phyloP scores from a whole-genome alignment of 2,888 invertebrate species.

The Drosophila kokeensis region DNA sequence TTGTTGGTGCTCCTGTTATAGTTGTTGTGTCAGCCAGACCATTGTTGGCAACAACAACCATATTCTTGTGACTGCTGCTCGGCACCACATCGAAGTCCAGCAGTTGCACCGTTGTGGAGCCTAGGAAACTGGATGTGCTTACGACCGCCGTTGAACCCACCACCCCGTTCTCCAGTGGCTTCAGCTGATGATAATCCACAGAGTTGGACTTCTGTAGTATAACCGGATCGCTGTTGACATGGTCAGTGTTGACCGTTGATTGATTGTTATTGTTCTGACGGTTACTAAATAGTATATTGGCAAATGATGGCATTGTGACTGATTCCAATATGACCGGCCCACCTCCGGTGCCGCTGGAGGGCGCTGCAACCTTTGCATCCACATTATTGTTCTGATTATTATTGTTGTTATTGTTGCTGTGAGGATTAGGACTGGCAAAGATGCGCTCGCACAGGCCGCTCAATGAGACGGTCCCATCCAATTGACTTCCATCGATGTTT shows the following conservation, averaged over 20 bases:
- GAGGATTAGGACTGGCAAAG: constrained; percentile 68
- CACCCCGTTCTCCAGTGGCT: constrained; percentile 47
- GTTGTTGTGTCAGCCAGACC: constrained; percentile 44
- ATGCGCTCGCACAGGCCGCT: constrained; percentile 75
- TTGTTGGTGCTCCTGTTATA: constrained; percentile 39
- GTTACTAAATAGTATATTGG: constrained; percentile 66
- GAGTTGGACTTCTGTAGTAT: constrained; percentile 37
- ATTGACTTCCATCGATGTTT: constrained; percentile 61
- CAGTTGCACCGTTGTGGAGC: constrained; percentile 60
- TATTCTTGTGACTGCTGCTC: constrained; percentile 42
- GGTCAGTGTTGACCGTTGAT: constrained; percentile 21
- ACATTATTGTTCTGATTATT: constrained; percentile 46
- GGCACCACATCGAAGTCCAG: constrained; percentile 63
- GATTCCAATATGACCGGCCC: constrained; percentile 62
- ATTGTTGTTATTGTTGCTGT: constrained; percentile 50
- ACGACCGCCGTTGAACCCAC: constrained; percentile 22
- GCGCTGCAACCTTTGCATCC: constrained; percentile 44
- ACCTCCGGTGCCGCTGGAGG: constrained; percentile 17
- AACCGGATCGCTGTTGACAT: constrained; percentile 30
- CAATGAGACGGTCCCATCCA: constrained; percentile 66
- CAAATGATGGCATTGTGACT: constrained; percentile 69
- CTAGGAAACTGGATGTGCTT: constrained; percentile 57
- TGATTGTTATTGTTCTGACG: constrained; percentile 15
- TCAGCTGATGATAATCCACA: constrained; percentile 71
- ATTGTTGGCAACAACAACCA: constrained; percentile 20